Conservation (phyloP, 2,113 vertebrate genomes). For the Lasiurus borealis region DNA sequence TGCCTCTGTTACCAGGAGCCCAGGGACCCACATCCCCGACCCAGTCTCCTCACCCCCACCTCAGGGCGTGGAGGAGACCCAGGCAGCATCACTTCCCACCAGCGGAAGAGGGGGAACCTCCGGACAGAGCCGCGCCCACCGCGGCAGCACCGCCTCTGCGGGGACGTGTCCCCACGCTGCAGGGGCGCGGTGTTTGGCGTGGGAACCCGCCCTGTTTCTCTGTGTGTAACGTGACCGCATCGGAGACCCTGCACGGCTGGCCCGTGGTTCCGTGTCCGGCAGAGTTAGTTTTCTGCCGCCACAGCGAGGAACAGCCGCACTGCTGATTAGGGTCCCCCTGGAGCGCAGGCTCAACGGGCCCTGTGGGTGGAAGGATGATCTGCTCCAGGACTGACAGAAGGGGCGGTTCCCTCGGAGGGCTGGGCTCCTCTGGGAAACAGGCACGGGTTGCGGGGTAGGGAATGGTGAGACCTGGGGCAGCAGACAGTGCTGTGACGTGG, state of each 20-base stretch:
- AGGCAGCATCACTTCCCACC: background rate
- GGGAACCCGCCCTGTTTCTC: background rate
- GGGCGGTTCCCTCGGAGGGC: too few relatives aligned
- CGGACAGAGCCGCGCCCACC: background rate
- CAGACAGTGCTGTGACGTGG: too few relatives aligned
- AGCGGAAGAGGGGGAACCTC: background rate
- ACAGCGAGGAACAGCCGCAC: background rate
- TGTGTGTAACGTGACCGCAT: background rate
- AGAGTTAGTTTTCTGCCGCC: background rate
- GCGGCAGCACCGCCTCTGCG: background rate
- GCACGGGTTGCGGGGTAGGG: too few relatives aligned
- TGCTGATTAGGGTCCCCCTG: background rate
- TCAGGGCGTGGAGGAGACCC: background rate
- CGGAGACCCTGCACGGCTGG: constrained; percentile 9
- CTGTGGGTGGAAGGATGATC: background rate
- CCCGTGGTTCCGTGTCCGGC: background rate
- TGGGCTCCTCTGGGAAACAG: too few relatives aligned
- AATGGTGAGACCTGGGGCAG: too few relatives aligned
- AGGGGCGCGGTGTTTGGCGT: background rate
- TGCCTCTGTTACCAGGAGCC: background rate
- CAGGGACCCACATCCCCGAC: background rate
- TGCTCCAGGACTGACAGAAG: too few relatives aligned
- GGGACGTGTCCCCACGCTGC: background rate
- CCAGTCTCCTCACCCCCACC: background rate
- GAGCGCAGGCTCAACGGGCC: background rate